Evolutionary conservation across 1,140 invertebrate species (phyloP), one percentile per base, ranked within the genome.

Genomic region (Trissolcus basalis): DNA sequence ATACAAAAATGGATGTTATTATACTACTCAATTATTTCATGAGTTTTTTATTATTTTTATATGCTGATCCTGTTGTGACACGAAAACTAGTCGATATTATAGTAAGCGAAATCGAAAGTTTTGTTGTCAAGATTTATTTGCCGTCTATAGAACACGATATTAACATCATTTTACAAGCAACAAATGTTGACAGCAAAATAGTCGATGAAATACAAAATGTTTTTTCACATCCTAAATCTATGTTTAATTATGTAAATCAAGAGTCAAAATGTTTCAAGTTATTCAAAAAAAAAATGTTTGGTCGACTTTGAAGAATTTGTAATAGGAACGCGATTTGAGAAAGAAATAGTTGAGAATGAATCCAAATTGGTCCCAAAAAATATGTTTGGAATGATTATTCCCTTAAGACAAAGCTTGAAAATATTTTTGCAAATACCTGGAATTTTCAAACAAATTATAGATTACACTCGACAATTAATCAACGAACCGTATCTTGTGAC

Each of bases 361-460:
- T 43, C 10, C 0, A 60, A 61, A 50, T n/a, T 27, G 13, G 14
- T 47, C 12, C 14, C 60, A 35, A 10, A 53, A 19, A 13, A 63
- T 27, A 53, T 63, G 60, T 53, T 11, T 12, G 49, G 36, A 33
- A 33, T 61, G 13, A 27, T n/a, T 10, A 74, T 78, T 71, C 65
- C 77, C 1, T 12, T 78, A 16, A 71, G 59, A 44, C n/a, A 70
- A 41, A 53, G 54, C 19, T 51, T 78, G n/a, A 58, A 78, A 58
- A 15, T 41, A 16, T 77, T 80, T 68, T 70, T 75, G 7, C 56
- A 74, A 53, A 45, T 74, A 6, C 63, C 68, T 3, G 59, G 51
- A 13, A 36, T 79, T 7, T 55, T 73, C 8, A 50, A 69, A 16
- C 15, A 51, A 44, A 78, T 63, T 32, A 47, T 65, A 7, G 10